phyloP scores from a whole-genome alignment of 1,140 invertebrate genomes.

The Magallana ariakensis region DNA sequence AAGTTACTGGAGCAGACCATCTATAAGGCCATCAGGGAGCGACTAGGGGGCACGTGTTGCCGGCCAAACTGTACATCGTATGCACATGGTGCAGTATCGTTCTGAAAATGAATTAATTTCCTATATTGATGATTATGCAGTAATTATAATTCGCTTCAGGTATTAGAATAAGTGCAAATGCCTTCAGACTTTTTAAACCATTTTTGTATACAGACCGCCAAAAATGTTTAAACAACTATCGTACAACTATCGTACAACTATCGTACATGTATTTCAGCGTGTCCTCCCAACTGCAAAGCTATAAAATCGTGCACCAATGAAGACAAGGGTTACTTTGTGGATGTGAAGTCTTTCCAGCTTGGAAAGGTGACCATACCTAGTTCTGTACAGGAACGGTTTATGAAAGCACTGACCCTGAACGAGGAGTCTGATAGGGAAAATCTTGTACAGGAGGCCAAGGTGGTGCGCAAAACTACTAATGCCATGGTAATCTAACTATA shows the following conservation, averaged over 20 bases:
- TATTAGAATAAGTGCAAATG: too few relatives aligned
- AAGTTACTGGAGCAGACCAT: conserved; percentile 61
- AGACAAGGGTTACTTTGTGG: conserved; percentile 72
- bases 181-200: too few relatives aligned
- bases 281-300: conserved; percentile 66
- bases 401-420: conserved; percentile 66
- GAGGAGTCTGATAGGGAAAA: conserved; percentile 70
- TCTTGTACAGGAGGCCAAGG: conserved; percentile 68
- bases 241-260: too few relatives aligned
- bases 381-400: conserved; percentile 69
- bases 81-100: neutral
- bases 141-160: neutral
- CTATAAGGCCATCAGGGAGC: conserved; percentile 66
- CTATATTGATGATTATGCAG: too few relatives aligned
- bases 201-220: too few relatives aligned
- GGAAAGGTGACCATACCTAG: conserved; percentile 67
- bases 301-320: conserved; percentile 55
- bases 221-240: too few relatives aligned
- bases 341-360: conserved; percentile 74
- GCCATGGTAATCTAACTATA: conserved; percentile 32
- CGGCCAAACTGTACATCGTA: conserved; percentile 47
- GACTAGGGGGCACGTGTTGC: conserved; percentile 68
- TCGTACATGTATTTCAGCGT: conserved; percentile 57
- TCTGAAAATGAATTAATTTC: neutral
- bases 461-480: conserved; percentile 72